Conservation (phyloP, 92 coral and sea anemone genomes). For the Umimayanthus kanabou region DNA sequence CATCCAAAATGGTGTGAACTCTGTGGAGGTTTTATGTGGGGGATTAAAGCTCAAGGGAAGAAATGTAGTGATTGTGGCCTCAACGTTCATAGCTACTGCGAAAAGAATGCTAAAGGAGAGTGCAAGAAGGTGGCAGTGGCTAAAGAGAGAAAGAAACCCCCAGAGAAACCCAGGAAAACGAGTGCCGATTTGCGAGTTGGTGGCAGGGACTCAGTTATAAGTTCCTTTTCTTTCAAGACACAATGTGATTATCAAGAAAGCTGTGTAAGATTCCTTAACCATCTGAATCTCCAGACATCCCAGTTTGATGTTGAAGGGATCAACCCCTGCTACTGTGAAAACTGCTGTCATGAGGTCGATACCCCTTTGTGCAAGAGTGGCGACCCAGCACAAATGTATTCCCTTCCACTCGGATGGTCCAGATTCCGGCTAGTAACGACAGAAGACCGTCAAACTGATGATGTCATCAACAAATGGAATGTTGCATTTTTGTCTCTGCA, state of each 20-base stretch:
- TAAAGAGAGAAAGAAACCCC: constrained; percentile 60
- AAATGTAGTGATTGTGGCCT: constrained; percentile 86
- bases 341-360: constrained; percentile 94
- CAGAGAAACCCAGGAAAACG: constrained; percentile 56
- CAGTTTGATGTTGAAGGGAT: constrained; percentile 80
- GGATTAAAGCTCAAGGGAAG: constrained; percentile 91
- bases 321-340: constrained; percentile 95
- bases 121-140: constrained; percentile 56
- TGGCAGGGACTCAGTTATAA: constrained; percentile 59
- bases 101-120: constrained; percentile 74
- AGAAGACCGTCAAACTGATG: constrained; percentile 42
- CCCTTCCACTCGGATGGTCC: constrained; percentile 96
- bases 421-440: constrained; percentile 75
- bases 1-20: constrained; percentile 98
- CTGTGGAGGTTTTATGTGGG: constrained; percentile 96
- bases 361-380: constrained; percentile 93
- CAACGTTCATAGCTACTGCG: constrained; percentile 87
- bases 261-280: constrained; percentile 81
- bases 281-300: constrained; percentile 64
- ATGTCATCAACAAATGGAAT: constrained; percentile 68
- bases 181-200: constrained; percentile 44
- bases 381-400: constrained; percentile 88
- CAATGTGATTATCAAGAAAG: constrained; percentile 88
- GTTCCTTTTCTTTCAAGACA: constrained; percentile 69
- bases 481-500: constrained; percentile 89